Evolutionary conservation across 2,113 vertebrate genomes (phyloP).

Genomic region (Bettongia penicillata): DNA sequence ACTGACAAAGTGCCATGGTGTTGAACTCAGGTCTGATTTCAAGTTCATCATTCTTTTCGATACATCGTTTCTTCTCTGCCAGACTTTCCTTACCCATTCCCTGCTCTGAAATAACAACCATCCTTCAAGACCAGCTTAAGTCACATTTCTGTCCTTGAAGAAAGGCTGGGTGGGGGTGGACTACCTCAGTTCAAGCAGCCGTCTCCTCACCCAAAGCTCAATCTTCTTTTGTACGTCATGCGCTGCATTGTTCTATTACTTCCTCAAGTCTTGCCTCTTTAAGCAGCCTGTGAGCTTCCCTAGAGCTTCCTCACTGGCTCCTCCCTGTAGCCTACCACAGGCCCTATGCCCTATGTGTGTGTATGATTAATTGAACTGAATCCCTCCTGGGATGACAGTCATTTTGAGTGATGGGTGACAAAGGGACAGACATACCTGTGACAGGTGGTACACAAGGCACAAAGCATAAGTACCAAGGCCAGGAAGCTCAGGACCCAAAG

Average conservation of each 20-base stretch:
- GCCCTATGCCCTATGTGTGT: background rate
- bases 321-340: background rate
- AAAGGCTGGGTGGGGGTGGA: background rate
- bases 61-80: background rate
- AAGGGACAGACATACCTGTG: constrained; percentile 65
- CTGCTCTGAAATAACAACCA: background rate
- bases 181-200: background rate
- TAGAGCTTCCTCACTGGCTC: background rate
- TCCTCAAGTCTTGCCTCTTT: background rate
- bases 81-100: background rate
- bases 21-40: background rate
- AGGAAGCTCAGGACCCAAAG: constrained; percentile 72
- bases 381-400: background rate
- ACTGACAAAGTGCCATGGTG: background rate
- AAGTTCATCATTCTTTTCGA: background rate
- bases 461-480: constrained; percentile 74
- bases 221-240: background rate
- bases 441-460: constrained; percentile 76
- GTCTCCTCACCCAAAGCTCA: background rate
- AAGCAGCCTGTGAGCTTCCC: background rate
- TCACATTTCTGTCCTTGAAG: background rate
- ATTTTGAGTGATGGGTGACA: background rate
- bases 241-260: background rate
- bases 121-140: background rate
- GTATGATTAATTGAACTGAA: background rate